phyloP scores from a whole-genome alignment of 2,797 vertebrate genomes.

The Cercopithecus diana region DNA sequence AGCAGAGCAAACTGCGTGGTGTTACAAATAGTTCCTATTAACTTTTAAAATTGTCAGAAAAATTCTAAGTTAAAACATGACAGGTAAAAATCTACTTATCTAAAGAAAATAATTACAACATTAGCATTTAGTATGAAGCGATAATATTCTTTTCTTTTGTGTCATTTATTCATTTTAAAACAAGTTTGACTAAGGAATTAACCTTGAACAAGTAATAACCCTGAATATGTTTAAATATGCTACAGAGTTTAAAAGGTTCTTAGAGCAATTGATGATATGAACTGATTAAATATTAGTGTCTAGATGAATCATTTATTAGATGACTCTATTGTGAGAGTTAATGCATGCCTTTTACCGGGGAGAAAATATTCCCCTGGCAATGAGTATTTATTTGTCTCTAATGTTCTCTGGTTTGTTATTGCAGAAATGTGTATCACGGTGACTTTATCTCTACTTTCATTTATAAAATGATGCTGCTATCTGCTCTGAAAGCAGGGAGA shows the following conservation, averaged over 20 bases:
- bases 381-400: constrained; percentile 6
- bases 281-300: constrained; percentile 51
- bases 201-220: background rate
- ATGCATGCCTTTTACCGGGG: background rate
- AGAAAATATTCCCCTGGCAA: background rate
- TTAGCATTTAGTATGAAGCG: background rate
- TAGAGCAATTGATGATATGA: constrained; percentile 22
- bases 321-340: background rate
- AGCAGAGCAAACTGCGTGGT: background rate
- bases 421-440: background rate
- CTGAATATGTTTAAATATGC: constrained; percentile 26
- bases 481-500: background rate
- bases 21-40: background rate
- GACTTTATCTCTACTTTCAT: constrained; percentile 10
- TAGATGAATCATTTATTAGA: constrained; percentile 44
- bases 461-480: constrained; percentile 20
- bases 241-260: constrained; percentile 25
- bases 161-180: constrained; percentile 48
- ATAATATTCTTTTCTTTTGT: background rate
- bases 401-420: background rate
- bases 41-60: constrained; percentile 13
- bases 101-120: constrained; percentile 21
- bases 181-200: constrained; percentile 37
- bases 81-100: background rate
- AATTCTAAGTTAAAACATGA: background rate